Evolutionary conservation across 2,113 vertebrate genomes (phyloP).

Genomic region (Xiphias gladius): DNA sequence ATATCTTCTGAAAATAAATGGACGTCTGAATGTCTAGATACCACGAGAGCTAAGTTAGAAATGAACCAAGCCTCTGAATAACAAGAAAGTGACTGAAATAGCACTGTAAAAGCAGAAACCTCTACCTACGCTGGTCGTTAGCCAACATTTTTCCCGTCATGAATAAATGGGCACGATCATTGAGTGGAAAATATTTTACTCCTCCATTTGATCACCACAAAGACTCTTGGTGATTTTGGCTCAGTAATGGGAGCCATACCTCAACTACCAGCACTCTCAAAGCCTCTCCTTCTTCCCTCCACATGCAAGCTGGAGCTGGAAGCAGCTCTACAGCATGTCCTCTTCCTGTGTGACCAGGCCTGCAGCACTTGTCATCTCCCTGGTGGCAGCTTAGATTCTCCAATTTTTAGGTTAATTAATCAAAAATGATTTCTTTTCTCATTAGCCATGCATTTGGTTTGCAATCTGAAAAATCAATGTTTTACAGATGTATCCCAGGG

Average conservation of each 20-base stretch:
- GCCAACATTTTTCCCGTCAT: slow-evolving; percentile 52
- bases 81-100: slow-evolving; percentile 24
- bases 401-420: slow-evolving; percentile 87
- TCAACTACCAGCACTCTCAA: slow-evolving; percentile 19
- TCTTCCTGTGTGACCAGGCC: slow-evolving; percentile 66
- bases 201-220: slow-evolving; percentile 61
- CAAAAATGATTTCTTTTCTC: slow-evolving; percentile 90
- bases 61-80: slow-evolving; percentile 36
- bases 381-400: slow-evolving; percentile 77
- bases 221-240: slow-evolving; percentile 63
- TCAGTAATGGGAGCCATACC: slow-evolving; percentile 65
- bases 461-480: slow-evolving; percentile 86
- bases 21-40: background rate
- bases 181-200: slow-evolving; percentile 69
- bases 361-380: slow-evolving; percentile 80
- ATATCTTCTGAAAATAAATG: background rate
- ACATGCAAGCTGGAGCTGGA: slow-evolving; percentile 33
- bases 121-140: slow-evolving; percentile 47
- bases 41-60: slow-evolving; percentile 5
- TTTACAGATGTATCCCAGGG: slow-evolving; percentile 87
- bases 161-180: slow-evolving; percentile 54
- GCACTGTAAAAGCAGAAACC: slow-evolving; percentile 53
- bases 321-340: slow-evolving; percentile 63
- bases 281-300: slow-evolving; percentile 14
- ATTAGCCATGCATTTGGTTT: slow-evolving; percentile 85